Evolutionary conservation across 2,888 invertebrate species (phyloP).

Genomic region (Neuroscelio doddi): DNA sequence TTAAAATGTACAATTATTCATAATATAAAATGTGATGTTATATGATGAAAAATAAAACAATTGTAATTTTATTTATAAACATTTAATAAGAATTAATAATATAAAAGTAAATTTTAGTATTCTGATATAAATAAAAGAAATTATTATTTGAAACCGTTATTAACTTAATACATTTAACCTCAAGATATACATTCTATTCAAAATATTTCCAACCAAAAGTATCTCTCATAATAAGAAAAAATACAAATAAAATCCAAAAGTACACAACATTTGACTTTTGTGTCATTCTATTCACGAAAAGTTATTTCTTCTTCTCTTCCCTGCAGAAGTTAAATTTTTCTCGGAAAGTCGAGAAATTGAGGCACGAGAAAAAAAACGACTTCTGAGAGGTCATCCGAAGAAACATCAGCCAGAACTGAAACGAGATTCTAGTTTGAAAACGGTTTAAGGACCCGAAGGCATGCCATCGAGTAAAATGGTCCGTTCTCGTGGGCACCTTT

Average conservation of each 20-base stretch:
- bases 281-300: slow-evolving; percentile 10
- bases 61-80: too few species aligned
- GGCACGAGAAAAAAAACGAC: slow-evolving; percentile 27
- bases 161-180: too few species aligned
- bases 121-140: too few species aligned
- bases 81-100: too few species aligned
- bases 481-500: slow-evolving; percentile 48
- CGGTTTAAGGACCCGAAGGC: slow-evolving; percentile 46
- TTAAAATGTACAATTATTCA: too few species aligned
- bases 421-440: slow-evolving; percentile 56
- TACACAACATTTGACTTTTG: slow-evolving; percentile 7
- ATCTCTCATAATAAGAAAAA: not conserved
- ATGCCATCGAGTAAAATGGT: slow-evolving; percentile 30
- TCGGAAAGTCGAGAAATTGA: slow-evolving; percentile 44
- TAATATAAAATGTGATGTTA: too few species aligned
- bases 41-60: too few species aligned
- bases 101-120: too few species aligned
- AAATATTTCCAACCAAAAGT: slow-evolving; percentile 1
- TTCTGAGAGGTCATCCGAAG: slow-evolving; percentile 33
- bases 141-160: too few species aligned
- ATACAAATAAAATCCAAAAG: not conserved
- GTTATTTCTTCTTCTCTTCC: slow-evolving; percentile 1
- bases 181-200: too few species aligned
- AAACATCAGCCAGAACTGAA: slow-evolving; percentile 26
- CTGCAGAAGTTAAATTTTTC: slow-evolving; percentile 8